Evolutionary conservation across 2,888 invertebrate species (phyloP).

Genomic region (Ophion costatus): DNA sequence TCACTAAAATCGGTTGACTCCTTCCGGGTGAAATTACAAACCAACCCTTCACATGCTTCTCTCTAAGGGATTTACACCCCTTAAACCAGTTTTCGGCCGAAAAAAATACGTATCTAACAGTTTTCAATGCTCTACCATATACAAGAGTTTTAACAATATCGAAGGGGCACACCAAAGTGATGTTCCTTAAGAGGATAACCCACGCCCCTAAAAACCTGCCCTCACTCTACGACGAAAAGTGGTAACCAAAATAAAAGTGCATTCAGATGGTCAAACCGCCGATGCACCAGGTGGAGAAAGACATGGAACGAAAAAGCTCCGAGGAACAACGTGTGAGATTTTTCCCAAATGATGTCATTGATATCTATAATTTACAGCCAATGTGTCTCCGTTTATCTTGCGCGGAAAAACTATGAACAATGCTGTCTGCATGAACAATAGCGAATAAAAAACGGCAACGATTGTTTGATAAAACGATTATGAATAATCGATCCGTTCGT

Average conservation of each 20-base stretch:
- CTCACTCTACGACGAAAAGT: background rate
- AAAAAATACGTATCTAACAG: too few species aligned
- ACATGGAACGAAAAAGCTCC: slow-evolving; percentile 21
- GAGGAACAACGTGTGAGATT: slow-evolving; percentile 37
- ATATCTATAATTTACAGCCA: background rate
- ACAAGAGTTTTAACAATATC: too few species aligned
- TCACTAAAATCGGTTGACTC: too few species aligned
- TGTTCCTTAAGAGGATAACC: slow-evolving; percentile 36
- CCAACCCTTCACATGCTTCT: too few species aligned
- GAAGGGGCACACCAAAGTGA: too few species aligned
- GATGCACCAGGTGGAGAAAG: slow-evolving; percentile 32
- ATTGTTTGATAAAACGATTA: background rate
- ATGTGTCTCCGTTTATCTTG: slow-evolving; percentile 37
- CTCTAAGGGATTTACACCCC: too few species aligned
- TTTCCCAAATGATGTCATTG: background rate
- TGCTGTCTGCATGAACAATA: background rate
- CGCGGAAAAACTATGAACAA: slow-evolving; percentile 1
- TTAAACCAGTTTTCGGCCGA: too few species aligned
- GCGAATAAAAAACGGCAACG: background rate
- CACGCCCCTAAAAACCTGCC: slow-evolving; percentile 54
- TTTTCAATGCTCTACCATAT: too few species aligned
- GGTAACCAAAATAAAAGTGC: background rate
- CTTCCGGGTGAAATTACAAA: too few species aligned
- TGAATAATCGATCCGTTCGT: background rate
- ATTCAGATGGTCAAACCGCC: slow-evolving; percentile 3